These are phyloP conservation scores for Oryzias dopingdopingensis DNA, from an alignment of 2,797 vertebrate genomes.

Conservation along the genomic window DNA sequence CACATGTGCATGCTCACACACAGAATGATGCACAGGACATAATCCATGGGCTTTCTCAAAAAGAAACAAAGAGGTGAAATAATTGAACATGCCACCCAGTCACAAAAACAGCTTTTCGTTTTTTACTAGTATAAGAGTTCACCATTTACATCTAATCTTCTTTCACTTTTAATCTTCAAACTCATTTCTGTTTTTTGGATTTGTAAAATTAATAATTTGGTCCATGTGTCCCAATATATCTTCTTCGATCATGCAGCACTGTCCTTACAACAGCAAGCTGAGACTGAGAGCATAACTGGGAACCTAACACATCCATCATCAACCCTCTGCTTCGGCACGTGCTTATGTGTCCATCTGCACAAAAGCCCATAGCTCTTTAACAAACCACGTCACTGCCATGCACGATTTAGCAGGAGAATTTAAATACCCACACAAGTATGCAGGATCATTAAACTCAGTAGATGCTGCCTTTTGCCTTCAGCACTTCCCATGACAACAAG, in stretches of 20 bases:
- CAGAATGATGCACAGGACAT: conserved; percentile 1
- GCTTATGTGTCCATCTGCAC: conserved; percentile 3
- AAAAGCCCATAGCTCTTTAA: conserved; percentile 40
- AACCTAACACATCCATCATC: conserved; percentile 56
- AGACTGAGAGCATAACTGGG: conserved; percentile 48
- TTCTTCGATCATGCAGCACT: conserved; percentile 31
- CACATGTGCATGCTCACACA: neutral
- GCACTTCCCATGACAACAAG: conserved; percentile 64
- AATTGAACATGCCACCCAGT: conserved; percentile 5
- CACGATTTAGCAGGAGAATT: conserved; percentile 54
- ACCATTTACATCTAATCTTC: neutral
- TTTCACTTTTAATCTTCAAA: conserved; percentile 3
- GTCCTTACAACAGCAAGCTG: conserved; percentile 57
- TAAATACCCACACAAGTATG: conserved; percentile 41
- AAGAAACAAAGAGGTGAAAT: neutral
- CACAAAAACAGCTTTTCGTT: conserved; percentile 1
- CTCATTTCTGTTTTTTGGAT: conserved; percentile 13
- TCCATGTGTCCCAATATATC: conserved; percentile 33
- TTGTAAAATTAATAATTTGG: conserved; percentile 5
- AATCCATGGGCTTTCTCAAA: conserved; percentile 4
- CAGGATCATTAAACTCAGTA: conserved; percentile 52
- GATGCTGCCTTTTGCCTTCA: conserved; percentile 55
- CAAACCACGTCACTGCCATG: conserved; percentile 52
- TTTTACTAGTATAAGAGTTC: neutral
- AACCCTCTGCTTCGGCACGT: neutral